Conservation (phyloP, 2,888 invertebrate genomes). For the Antitype chi region DNA sequence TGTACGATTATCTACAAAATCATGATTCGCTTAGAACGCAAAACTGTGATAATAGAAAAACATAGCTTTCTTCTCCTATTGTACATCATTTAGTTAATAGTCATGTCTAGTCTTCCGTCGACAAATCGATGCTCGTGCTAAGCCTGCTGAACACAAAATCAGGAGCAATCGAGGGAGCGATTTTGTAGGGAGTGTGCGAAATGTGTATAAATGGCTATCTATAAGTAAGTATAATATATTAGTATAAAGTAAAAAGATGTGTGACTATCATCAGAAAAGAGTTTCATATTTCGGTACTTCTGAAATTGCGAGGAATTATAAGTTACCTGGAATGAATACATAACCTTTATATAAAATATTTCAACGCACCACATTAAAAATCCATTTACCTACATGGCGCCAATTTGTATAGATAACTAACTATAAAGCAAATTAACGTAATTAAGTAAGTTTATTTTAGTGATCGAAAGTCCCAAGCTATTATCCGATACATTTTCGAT, state of each 20-base stretch:
- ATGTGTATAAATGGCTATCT: neutral
- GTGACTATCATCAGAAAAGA: neutral
- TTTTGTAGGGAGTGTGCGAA: neutral
- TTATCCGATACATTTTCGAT: neutral
- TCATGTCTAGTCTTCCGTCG: too few relatives aligned
- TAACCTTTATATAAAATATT: constrained; percentile 17
- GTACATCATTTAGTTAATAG: too few relatives aligned
- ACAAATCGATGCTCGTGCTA: too few relatives aligned
- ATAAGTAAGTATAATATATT: neutral
- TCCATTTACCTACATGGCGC: neutral
- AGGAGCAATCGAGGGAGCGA: too few relatives aligned
- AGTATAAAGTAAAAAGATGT: neutral
- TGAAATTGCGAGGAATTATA: neutral
- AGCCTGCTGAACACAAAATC: too few relatives aligned
- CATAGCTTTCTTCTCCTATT: too few relatives aligned
- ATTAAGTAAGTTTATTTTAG: neutral
- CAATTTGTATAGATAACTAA: constrained; percentile 8
- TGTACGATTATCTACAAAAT: too few relatives aligned
- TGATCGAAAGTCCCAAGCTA: neutral
- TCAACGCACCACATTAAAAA: constrained; percentile 11
- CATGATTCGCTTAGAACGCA: too few relatives aligned
- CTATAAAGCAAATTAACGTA: neutral
- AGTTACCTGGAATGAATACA: neutral
- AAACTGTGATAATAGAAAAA: too few relatives aligned
- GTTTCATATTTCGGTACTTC: neutral